phyloP scores from a whole-genome alignment of 2,113 vertebrate genomes.

The Malurus melanocephalus region DNA sequence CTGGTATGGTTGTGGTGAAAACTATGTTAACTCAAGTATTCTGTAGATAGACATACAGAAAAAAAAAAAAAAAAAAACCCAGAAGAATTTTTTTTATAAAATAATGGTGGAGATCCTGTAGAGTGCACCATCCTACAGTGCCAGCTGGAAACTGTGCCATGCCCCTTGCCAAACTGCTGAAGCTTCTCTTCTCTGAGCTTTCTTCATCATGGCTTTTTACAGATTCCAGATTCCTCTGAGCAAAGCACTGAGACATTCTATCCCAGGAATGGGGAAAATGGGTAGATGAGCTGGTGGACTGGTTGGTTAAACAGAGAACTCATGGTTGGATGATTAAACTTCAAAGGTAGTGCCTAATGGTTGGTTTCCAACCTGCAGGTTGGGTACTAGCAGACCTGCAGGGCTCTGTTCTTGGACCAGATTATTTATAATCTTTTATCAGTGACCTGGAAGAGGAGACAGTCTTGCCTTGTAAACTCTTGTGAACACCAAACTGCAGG shows the following conservation, averaged over 20 bases:
- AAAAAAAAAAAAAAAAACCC: not conserved
- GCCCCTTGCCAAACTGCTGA: not conserved
- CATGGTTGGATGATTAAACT: not conserved
- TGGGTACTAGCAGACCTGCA: not conserved
- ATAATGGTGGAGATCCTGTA: slow-evolving; percentile 3
- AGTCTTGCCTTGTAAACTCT: not conserved
- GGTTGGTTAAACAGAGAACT: not conserved
- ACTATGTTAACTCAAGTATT: not conserved
- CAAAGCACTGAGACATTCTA: not conserved
- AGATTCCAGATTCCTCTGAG: not conserved
- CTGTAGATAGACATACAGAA: not conserved
- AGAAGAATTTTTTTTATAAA: not conserved
- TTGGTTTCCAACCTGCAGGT: not conserved
- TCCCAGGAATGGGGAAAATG: not conserved
- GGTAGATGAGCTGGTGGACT: not conserved
- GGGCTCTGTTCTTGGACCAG: not conserved
- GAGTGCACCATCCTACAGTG: not conserved
- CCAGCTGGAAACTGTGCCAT: not conserved
- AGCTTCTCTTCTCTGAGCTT: not conserved
- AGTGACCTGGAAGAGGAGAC: not conserved
- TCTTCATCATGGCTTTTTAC: not conserved
- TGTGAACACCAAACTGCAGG: not conserved
- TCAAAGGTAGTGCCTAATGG: not conserved
- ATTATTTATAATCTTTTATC: not conserved
- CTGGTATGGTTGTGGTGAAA: not conserved